A percentile compares a stretch with the other conserved stretches of the same genome.
Conservation (phyloP, 2,113 vertebrate genomes). For the Etia nguti region DNA sequence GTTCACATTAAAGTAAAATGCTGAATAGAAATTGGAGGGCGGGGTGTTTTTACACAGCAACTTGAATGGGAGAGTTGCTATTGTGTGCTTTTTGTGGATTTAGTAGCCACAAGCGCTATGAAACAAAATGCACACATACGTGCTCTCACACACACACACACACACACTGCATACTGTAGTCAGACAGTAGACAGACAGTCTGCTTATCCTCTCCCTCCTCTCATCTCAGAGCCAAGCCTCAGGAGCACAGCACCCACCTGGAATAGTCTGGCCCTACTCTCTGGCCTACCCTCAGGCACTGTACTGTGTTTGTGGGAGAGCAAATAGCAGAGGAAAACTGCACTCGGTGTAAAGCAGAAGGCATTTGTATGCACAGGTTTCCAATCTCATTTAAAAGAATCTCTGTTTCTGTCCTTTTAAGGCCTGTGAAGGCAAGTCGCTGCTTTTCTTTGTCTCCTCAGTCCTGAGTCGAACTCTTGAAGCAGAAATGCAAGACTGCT, state of each 20-base stretch:
- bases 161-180: background rate
- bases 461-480: background rate
- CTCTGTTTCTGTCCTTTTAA: slow-evolving; percentile 15
- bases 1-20: background rate
- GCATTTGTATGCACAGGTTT: slow-evolving; percentile 9
- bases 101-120: background rate
- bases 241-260: slow-evolving; percentile 57
- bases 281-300: slow-evolving; percentile 50
- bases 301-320: background rate
- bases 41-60: background rate
- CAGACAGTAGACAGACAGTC: slow-evolving; percentile 45
- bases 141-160: background rate
- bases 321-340: background rate
- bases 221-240: slow-evolving; percentile 53
- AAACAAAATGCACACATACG: background rate
- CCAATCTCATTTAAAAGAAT: background rate
- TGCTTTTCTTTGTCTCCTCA: background rate
- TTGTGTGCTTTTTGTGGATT: background rate
- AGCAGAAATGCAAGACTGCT: background rate
- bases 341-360: background rate
- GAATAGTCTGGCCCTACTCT: slow-evolving; percentile 60
- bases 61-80: background rate
- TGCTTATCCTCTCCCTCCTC: slow-evolving; percentile 26
- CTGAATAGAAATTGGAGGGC: background rate
- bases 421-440: background rate